These are phyloP conservation scores for Coreius guichenoti DNA, from an alignment of 2,797 vertebrate genomes.

Conservation along the genomic window DNA sequence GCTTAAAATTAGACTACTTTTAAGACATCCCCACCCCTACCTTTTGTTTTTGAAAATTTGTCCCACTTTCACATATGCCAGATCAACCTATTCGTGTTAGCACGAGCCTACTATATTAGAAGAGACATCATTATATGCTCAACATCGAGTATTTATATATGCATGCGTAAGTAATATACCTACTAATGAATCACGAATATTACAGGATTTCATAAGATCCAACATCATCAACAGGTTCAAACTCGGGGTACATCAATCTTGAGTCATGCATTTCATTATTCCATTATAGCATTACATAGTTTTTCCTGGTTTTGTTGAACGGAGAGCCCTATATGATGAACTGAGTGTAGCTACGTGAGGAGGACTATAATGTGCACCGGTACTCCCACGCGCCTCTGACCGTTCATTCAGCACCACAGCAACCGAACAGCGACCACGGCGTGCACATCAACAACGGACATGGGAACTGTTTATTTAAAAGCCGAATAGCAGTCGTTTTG, in stretches of 20 bases:
- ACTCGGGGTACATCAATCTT: neutral
- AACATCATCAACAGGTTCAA: neutral
- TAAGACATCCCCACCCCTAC: neutral
- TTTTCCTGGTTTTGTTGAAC: neutral
- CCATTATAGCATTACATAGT: neutral
- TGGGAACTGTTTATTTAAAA: neutral
- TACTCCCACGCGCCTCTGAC: constrained; percentile 67
- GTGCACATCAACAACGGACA: constrained; percentile 9
- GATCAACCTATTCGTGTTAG: neutral
- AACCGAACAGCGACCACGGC: constrained; percentile 73
- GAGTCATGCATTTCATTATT: neutral
- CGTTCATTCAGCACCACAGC: constrained; percentile 79
- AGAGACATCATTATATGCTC: neutral
- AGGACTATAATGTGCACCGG: constrained; percentile 5
- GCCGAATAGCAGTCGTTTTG: neutral
- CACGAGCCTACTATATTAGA: neutral
- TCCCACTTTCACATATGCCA: neutral
- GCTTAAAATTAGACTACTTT: neutral
- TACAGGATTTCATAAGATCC: neutral
- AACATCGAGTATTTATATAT: neutral
- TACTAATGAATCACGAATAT: neutral
- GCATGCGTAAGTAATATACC: neutral
- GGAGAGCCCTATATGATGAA: neutral
- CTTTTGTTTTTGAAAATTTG: neutral
- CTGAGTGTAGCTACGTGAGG: neutral